phyloP scores from a whole-genome alignment of 2,113 vertebrate genomes.

The Notothenia coriiceps region DNA sequence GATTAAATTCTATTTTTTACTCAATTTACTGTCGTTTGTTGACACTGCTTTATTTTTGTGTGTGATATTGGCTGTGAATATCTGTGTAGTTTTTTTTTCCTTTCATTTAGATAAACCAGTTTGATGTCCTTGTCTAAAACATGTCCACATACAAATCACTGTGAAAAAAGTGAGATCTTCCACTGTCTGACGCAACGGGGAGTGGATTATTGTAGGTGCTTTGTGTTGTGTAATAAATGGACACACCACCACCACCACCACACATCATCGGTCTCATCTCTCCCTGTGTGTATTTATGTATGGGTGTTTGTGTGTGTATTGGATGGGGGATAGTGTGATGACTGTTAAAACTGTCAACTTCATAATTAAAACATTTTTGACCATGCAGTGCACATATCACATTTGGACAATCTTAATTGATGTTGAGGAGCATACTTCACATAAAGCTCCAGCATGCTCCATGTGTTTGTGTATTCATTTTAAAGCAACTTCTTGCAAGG shows the following conservation, averaged over 20 bases:
- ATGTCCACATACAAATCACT: slow-evolving; percentile 85
- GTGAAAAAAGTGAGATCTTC: slow-evolving; percentile 82
- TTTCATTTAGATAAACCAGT: slow-evolving; percentile 73
- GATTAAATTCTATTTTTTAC: slow-evolving; percentile 91
- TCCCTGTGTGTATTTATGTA: slow-evolving; percentile 57
- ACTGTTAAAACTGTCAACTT: slow-evolving; percentile 11
- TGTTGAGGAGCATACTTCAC: background rate
- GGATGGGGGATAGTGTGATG: background rate
- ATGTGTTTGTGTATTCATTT: background rate
- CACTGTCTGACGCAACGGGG: slow-evolving; percentile 75
- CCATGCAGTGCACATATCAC: background rate
- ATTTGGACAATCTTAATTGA: background rate
- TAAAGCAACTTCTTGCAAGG: background rate
- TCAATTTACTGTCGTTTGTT: slow-evolving; percentile 87
- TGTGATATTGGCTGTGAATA: slow-evolving; percentile 82
- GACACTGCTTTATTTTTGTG: slow-evolving; percentile 83
- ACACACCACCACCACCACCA: slow-evolving; percentile 79
- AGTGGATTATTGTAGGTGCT: slow-evolving; percentile 85
- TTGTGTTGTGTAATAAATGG: slow-evolving; percentile 87
- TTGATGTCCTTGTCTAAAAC: slow-evolving; percentile 84
- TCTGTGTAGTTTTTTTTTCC: slow-evolving; percentile 70
- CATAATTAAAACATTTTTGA: background rate
- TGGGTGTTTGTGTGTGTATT: slow-evolving; percentile 14
- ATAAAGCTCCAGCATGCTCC: background rate
- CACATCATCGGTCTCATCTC: slow-evolving; percentile 74